A percentile compares a stretch with the other conserved stretches of the same genome.
Evolutionary conservation across 2,888 invertebrate species (phyloP).

Genomic region (Microplitis deprimator): DNA sequence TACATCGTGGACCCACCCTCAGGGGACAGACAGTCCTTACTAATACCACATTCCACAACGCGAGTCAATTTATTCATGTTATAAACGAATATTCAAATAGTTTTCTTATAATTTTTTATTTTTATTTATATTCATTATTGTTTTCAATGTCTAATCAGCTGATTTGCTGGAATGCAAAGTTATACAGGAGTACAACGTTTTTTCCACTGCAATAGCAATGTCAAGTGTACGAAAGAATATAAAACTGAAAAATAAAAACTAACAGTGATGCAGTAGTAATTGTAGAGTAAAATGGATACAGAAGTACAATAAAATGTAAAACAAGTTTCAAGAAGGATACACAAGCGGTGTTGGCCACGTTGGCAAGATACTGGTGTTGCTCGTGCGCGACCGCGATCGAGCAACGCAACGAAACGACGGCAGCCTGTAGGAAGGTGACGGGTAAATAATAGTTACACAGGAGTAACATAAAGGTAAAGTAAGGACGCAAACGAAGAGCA

Average conservation of each 20-base stretch:
- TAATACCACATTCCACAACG: conserved; percentile 50
- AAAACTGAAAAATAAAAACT: conserved; percentile 10
- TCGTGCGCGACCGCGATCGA: conserved; percentile 42
- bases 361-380: conserved; percentile 34
- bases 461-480: conserved; percentile 53
- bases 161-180: not conserved
- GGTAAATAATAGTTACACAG: conserved; percentile 63
- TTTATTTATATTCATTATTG: not conserved
- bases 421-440: conserved; percentile 52
- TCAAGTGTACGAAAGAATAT: not conserved
- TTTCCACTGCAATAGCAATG: not conserved
- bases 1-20: conserved; percentile 47
- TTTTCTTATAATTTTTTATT: not conserved
- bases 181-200: not conserved
- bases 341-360: conserved; percentile 29
- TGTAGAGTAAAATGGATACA: conserved; percentile 17
- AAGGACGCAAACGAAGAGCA: conserved; percentile 41
- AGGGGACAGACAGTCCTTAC: conserved; percentile 45
- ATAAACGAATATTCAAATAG: conserved; percentile 13
- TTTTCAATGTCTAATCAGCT: not conserved
- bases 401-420: conserved; percentile 37
- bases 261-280: conserved; percentile 8
- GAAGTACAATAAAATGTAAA: conserved; percentile 11
- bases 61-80: conserved; percentile 30
- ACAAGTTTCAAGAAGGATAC: conserved; percentile 11